Percentiles rank a stretch among this genome's conserved stretches.
Conservation (phyloP, 2,113 vertebrate species). For the Acanthochromis polyacanthus region DNA sequence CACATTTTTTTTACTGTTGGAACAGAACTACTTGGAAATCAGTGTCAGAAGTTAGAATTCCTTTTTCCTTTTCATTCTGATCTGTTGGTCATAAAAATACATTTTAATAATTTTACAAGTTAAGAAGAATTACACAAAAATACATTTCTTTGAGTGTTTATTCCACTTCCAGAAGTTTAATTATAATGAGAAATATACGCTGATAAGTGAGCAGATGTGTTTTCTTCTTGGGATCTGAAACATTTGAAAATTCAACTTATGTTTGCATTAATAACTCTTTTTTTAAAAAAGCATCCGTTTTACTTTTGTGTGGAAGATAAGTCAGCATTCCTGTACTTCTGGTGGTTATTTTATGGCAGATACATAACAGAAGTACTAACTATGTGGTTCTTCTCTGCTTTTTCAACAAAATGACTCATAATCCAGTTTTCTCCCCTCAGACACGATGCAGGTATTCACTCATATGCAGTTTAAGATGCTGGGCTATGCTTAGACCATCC, state of each 20-base stretch:
- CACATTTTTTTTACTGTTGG: no score
- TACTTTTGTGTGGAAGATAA: no score
- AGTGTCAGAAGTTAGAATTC: no score
- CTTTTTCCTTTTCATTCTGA: background rate
- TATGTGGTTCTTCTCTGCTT: constrained; percentile 3
- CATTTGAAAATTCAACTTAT: background rate
- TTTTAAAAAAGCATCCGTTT: background rate
- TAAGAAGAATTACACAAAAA: no score
- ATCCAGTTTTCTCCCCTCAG: constrained; percentile 23
- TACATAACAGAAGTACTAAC: background rate
- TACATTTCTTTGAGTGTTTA: background rate
- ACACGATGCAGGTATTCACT: constrained; percentile 15
- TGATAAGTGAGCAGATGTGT: background rate
- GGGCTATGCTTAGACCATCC: constrained; percentile 25
- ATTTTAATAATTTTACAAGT: no score
- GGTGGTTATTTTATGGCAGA: background rate
- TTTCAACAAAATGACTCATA: constrained; percentile 14
- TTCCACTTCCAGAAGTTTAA: background rate
- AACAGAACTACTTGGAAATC: no score
- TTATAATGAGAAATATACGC: background rate
- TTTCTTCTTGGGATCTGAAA: background rate
- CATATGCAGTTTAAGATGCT: constrained; percentile 31
- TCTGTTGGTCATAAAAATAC: background rate
- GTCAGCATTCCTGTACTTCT: background rate
- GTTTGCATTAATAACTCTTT: background rate